A percentile compares a stretch with the other conserved stretches of the same genome.
phyloP scores from a whole-genome alignment of 1,140 invertebrate species.

The Eupeodes corollae region DNA sequence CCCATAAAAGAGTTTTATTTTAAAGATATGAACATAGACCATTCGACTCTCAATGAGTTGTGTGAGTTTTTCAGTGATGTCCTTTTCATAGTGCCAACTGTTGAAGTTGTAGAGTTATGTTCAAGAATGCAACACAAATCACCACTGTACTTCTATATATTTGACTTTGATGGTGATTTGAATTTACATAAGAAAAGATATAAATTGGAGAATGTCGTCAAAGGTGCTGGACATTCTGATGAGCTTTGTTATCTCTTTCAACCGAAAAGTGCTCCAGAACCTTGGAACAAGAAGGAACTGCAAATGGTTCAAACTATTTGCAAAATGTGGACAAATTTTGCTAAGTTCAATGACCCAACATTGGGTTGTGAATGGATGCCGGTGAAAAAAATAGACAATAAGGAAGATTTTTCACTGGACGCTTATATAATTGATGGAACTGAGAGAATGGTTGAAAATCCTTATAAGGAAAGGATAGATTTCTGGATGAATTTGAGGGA shows the following conservation, averaged over 20 bases:
- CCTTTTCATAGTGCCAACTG: slow-evolving; percentile 24
- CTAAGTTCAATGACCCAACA: slow-evolving; percentile 40
- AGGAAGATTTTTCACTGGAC: slow-evolving; percentile 17
- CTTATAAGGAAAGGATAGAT: slow-evolving; percentile 31
- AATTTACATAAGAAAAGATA: slow-evolving; percentile 41
- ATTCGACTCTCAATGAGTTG: slow-evolving; percentile 14
- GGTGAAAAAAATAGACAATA: slow-evolving; percentile 7
- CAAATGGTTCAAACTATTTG: slow-evolving; percentile 40
- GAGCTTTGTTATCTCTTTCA: slow-evolving; percentile 50
- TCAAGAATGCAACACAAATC: slow-evolving; percentile 14
- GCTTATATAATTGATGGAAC: slow-evolving; percentile 28
- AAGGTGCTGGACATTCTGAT: slow-evolving; percentile 47
- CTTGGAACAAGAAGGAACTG: slow-evolving; percentile 36
- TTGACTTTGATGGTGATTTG: slow-evolving; percentile 43
- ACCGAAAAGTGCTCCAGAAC: slow-evolving; percentile 36
- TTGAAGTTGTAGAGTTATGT: slow-evolving; percentile 22
- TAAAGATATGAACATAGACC: slow-evolving; percentile 12
- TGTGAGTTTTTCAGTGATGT: slow-evolving; percentile 21
- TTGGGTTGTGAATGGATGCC: slow-evolving; percentile 20
- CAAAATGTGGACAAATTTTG: slow-evolving; percentile 52
- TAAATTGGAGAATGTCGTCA: slow-evolving; percentile 31
- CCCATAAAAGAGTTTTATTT: slow-evolving; percentile 25
- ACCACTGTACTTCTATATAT: slow-evolving; percentile 38
- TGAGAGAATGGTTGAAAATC: slow-evolving; percentile 23
- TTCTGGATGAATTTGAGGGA: slow-evolving; percentile 34